Base-by-base conservation (phyloP, 2,888 invertebrate genomes). In the Torymus texanus region DNA sequence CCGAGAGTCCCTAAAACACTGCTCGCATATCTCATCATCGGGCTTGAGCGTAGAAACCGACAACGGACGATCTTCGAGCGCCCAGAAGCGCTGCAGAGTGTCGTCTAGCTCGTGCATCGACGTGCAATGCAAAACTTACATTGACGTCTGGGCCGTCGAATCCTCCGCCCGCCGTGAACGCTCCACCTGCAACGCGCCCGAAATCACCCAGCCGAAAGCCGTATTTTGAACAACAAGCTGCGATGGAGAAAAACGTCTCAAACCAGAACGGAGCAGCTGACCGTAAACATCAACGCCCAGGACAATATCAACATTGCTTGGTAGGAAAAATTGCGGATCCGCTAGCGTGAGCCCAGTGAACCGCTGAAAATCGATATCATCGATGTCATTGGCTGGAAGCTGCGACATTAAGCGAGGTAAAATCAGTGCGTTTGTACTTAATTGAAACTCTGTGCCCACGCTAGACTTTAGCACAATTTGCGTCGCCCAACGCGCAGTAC, bases 251-350 rank as follows among this genome's bases (percentile, higher is more conserved):
- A 76, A 72, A 12, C 24, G 55, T 16, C 16, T 16, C 41, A 81
- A 29, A 4, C 81, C 82, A 0, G 76, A 11, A 8, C 68, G 67
- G 1, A 83, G 51, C 41, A 82, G n/a, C 21, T 61, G 68, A 0
- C 81, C 76, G 56, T 78, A 81, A 50, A 80, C 41, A 21, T 83
- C 80, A 4, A 79, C 80, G n/a, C 82, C 80, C 4, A 83, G 13
- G 13, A 82, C 76, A 12, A 83, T 12, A 41, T 79, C 82, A 1
- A 83, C 73, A 24, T 56, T 66, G 10, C 12, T 14, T 10, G 65
- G 51, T 0, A 24, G 1, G 11, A n/a, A 18, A 14, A 78, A 76
- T 0, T 72, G 14, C 0, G 82, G 80, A 24, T 82, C 78, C 0
- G 80, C 80, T 10, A 80, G n/a, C 1, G 16, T 11, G 10, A 80